Evolutionary conservation across 1,140 invertebrate genomes (phyloP).

Genomic region (Hestina assimilis): DNA sequence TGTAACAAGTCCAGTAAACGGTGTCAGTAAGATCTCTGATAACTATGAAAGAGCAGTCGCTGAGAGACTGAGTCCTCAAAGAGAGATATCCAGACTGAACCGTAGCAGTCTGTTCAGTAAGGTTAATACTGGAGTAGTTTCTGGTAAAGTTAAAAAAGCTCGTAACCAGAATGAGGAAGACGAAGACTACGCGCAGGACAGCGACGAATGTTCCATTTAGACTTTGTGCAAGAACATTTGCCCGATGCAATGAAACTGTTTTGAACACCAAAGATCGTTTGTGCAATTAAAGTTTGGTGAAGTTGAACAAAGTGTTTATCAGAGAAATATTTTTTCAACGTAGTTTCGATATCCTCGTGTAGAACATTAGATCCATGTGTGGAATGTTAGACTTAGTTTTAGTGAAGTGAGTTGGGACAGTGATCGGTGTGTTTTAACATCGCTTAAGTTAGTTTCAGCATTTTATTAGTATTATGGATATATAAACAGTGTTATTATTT

Average conservation of each 20-base stretch:
- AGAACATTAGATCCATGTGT: constrained; percentile 31
- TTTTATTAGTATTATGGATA: constrained; percentile 53
- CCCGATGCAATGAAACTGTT: constrained; percentile 26
- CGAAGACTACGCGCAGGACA: constrained; percentile 79
- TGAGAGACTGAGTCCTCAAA: constrained; percentile 60
- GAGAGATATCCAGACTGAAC: constrained; percentile 57
- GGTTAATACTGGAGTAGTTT: constrained; percentile 66
- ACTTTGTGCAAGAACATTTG: constrained; percentile 20
- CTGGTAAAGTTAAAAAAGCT: constrained; percentile 55
- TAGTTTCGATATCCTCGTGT: constrained; percentile 66
- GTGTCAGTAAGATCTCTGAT: constrained; percentile 75
- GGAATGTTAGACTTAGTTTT: constrained; percentile 29
- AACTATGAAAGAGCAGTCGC: constrained; percentile 72
- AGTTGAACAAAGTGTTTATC: constrained; percentile 25
- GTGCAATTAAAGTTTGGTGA: constrained; percentile 40
- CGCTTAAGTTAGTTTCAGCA: constrained; percentile 56
- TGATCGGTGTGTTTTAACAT: constrained; percentile 51
- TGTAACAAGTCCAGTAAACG: constrained; percentile 64
- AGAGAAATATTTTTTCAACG: constrained; percentile 70
- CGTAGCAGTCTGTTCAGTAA: constrained; percentile 70
- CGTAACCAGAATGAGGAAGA: constrained; percentile 67
- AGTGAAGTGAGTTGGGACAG: constrained; percentile 32
- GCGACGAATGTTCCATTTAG: constrained; percentile 80
- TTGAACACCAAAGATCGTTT: constrained; percentile 54
- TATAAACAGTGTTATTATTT: constrained; percentile 38